Base-by-base conservation (phyloP, 1,140 invertebrate genomes). In the Drosophila serrata region DNA sequence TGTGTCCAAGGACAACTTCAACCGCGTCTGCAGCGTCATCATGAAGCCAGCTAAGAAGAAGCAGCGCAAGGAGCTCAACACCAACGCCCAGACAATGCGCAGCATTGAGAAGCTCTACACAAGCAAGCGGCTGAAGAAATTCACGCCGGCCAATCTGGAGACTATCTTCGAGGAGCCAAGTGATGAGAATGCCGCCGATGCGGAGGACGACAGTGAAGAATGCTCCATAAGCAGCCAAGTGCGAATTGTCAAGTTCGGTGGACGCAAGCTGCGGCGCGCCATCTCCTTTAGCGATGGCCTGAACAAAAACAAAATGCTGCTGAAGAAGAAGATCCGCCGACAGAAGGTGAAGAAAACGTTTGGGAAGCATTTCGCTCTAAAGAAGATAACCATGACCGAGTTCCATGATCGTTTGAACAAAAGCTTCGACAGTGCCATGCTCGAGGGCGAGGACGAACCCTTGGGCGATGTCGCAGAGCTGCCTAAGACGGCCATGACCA, bases 331-430 rank as follows among this genome's bases (percentile, higher is more conserved):
- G 13, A 55, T 0, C 2, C 74, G 91, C 0, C 80, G 91, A 9
- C 77, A 80, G 22, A 92, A 92, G 76, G 91, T 92, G 0, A 92
- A 92, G 61, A 92, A 92, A 43, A 82, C 78, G 0, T 92, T 92
- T 35, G 91, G 91, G 33, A 88, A 90, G 27, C 65, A 86, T 2
- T 77, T 80, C 22, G 73, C 67, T 0, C 42, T 77, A 3, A 92
- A 92, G 27, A 92, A 91, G 58, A 92, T 92, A 39, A 74, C 80
- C 33, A 85, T 92, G 82, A 68, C 53, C 48, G 91, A 92, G 22
- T 92, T 92, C 42, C 79, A 91, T 24, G 82, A 90, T 43, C 80
- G 82, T 12, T 72, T 92, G 15, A 92, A 92, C 57, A 87, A 82
- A 19, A 91, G 86, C 39, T 81, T 91, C 22, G 88, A 91, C 45